phyloP scores from a whole-genome alignment of 2,888 invertebrate species.

The Seira sanloemensis region DNA sequence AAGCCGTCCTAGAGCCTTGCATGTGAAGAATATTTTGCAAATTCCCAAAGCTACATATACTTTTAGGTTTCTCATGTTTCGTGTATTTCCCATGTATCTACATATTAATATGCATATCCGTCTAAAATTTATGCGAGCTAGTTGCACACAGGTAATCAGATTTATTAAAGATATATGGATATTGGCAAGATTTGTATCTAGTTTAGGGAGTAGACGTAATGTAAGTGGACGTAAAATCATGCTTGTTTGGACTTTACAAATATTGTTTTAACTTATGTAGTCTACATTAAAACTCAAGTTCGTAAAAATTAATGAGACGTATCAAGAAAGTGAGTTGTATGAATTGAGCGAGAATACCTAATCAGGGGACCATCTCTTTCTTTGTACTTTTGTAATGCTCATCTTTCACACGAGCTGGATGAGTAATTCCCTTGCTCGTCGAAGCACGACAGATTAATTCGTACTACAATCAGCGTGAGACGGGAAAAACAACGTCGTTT shows the following conservation, averaged over 20 bases:
- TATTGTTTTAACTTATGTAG: neutral
- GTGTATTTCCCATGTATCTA: slow-evolving; percentile 6
- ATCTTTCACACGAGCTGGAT: slow-evolving; percentile 17
- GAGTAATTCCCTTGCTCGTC: neutral
- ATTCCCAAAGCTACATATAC: too few species aligned
- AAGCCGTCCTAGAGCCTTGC: too few species aligned
- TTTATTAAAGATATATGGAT: neutral
- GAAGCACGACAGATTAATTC: slow-evolving; percentile 7
- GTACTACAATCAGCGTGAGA: neutral
- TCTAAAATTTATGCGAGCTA: neutral
- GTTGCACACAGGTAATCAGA: neutral
- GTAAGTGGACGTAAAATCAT: neutral
- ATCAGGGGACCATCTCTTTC: neutral
- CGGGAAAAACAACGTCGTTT: slow-evolving; percentile 5
- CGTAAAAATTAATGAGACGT: slow-evolving; percentile 13
- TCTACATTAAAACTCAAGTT: neutral
- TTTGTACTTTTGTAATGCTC: neutral
- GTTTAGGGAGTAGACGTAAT: neutral
- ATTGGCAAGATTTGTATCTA: neutral
- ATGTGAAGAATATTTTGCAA: neutral
- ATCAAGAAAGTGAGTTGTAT: neutral
- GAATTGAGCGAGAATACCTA: neutral
- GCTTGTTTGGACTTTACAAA: slow-evolving; percentile 11
- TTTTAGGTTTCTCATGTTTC: neutral
- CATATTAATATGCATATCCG: slow-evolving; percentile 16